These are phyloP conservation scores for Pseudochromis fuscus DNA, from an alignment of 2,797 vertebrate genomes.

Conservation along the genomic window DNA sequence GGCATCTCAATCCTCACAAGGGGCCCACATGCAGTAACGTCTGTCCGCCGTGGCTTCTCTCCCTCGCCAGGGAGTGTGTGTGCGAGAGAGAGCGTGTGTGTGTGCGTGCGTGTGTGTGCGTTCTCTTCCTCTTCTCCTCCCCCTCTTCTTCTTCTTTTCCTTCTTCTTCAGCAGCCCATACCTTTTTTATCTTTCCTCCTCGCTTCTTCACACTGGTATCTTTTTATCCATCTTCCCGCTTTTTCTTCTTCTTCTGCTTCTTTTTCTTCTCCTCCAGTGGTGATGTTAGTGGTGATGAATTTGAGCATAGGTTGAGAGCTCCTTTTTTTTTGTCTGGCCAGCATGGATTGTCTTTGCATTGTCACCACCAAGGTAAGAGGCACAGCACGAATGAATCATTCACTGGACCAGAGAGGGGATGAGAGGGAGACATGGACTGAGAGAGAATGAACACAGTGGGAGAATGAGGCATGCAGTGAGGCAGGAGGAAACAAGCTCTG, in stretches of 20 bases:
- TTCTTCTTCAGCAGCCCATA: slow-evolving; percentile 43
- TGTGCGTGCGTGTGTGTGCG: neutral
- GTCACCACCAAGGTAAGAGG: slow-evolving; percentile 97
- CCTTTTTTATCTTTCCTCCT: neutral
- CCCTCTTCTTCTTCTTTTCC: slow-evolving; percentile 47
- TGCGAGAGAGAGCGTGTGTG: slow-evolving; percentile 21
- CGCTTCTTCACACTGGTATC: slow-evolving; percentile 35
- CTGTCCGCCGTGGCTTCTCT: slow-evolving; percentile 83
- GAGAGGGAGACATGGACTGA: slow-evolving; percentile 25
- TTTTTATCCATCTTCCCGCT: slow-evolving; percentile 31
- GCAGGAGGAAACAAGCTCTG: slow-evolving; percentile 51
- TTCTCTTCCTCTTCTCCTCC: slow-evolving; percentile 44
- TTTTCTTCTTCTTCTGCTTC: slow-evolving; percentile 36
- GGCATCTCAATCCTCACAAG: slow-evolving; percentile 87
- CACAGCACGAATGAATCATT: slow-evolving; percentile 28
- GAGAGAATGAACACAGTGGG: slow-evolving; percentile 26
- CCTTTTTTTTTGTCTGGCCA: slow-evolving; percentile 79
- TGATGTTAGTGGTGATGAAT: slow-evolving; percentile 88
- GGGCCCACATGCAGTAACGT: slow-evolving; percentile 88
- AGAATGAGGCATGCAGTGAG: slow-evolving; percentile 50
- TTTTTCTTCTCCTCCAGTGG: slow-evolving; percentile 60
- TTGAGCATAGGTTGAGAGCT: slow-evolving; percentile 82
- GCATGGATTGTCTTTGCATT: slow-evolving; percentile 98
- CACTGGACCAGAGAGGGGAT: slow-evolving; percentile 55
- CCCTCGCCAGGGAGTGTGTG: slow-evolving; percentile 66